These are phyloP conservation scores for Altica lythri DNA, from an alignment of 2,888 invertebrate genomes.

Conservation along the genomic window DNA sequence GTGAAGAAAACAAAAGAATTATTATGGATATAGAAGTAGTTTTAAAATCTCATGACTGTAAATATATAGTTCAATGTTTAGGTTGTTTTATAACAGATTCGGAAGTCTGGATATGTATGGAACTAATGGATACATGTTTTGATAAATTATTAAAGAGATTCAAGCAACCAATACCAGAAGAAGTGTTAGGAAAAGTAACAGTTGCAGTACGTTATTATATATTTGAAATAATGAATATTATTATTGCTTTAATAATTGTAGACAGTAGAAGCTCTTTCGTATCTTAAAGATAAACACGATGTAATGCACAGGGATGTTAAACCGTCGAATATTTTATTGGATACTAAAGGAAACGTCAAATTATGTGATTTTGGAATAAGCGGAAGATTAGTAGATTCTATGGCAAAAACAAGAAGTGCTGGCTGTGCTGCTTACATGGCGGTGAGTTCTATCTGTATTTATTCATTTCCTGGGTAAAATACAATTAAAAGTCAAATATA, in stretches of 20 bases:
- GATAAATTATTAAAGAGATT: slow-evolving; percentile 91
- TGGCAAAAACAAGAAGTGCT: slow-evolving; percentile 94
- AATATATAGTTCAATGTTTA: slow-evolving; percentile 94
- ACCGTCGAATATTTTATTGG: slow-evolving; percentile 97
- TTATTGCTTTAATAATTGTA: slow-evolving; percentile 52
- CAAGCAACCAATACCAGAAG: slow-evolving; percentile 90
- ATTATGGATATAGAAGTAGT: slow-evolving; percentile 99
- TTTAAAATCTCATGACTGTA: slow-evolving; percentile 95
- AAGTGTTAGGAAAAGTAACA: slow-evolving; percentile 95
- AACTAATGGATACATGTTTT: slow-evolving; percentile 98
- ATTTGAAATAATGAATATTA: background rate
- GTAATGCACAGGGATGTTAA: slow-evolving; percentile 98
- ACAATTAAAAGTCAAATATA: too few species aligned
- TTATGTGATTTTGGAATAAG: slow-evolving; percentile 99
- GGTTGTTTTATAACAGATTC: slow-evolving; percentile 98
- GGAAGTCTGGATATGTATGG: slow-evolving; percentile 99
- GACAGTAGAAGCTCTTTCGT: slow-evolving; percentile 95
- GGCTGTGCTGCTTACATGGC: slow-evolving; percentile 99
- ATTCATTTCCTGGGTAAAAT: too few species aligned
- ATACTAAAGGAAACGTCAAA: slow-evolving; percentile 93
- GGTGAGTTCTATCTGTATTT: too few species aligned
- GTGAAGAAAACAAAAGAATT: slow-evolving; percentile 96
- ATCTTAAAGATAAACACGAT: slow-evolving; percentile 95
- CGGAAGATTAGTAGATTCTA: slow-evolving; percentile 95
- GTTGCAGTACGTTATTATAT: slow-evolving; percentile 73